Conservation (phyloP, 2,113 vertebrate species). For the Passer montanus region DNA sequence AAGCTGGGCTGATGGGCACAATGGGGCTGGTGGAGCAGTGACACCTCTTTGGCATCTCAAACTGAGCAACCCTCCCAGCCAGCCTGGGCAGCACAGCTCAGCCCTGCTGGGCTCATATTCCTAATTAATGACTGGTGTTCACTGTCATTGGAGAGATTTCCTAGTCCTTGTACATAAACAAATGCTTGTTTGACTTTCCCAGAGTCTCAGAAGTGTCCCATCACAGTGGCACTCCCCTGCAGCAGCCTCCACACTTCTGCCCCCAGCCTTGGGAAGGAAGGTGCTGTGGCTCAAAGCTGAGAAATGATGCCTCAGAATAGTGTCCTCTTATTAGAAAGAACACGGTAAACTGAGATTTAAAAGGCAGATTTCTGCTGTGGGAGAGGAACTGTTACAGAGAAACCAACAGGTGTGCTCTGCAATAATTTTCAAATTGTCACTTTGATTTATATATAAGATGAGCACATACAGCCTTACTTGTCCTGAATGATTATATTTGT, state of each 20-base stretch:
- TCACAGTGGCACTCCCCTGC: not conserved
- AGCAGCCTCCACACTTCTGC: not conserved
- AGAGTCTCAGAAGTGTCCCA: not conserved
- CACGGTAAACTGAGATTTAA: not conserved
- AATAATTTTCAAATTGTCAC: not conserved
- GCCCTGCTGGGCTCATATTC: not conserved
- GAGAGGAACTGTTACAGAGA: not conserved
- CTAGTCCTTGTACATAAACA: not conserved
- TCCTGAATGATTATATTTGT: not conserved
- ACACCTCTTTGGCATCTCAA: not conserved
- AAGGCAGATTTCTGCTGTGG: not conserved
- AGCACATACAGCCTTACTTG: not conserved
- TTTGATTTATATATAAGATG: not conserved
- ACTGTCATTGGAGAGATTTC: fast-evolving
- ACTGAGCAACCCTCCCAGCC: not conserved
- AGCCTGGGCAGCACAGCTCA: fast-evolving
- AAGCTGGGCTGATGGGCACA: not conserved
- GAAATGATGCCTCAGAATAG: fast-evolving
- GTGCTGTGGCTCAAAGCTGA: not conserved
- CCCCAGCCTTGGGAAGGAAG: not conserved
- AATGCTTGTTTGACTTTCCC: fast-evolving
- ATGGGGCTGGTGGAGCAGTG: fast-evolving
- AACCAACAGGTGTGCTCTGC: not conserved
- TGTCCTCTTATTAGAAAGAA: not conserved
- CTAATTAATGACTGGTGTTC: not conserved